Evolutionary conservation across 92 coral and sea anemone genomes (phyloP).

Genomic region (Virgularia gustaviana): DNA sequence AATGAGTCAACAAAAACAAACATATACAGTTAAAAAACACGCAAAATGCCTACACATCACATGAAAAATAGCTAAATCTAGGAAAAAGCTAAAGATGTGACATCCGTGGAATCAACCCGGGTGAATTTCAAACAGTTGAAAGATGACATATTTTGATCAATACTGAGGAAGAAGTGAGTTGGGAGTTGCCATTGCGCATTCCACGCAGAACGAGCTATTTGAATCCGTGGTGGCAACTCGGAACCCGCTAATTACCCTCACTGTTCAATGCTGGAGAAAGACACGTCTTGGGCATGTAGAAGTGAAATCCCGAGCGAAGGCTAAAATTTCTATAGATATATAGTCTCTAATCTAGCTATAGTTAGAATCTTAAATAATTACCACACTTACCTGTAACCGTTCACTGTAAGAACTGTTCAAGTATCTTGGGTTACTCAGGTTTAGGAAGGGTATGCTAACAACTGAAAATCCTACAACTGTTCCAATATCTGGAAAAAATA

Average conservation of each 20-base stretch:
- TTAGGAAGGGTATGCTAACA: constrained; percentile 92
- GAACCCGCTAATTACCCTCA: no score
- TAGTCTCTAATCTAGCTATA: background rate
- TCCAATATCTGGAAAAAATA: constrained; percentile 68
- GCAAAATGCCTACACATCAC: background rate
- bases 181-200: no score
- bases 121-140: no score
- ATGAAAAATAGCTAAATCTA: constrained; percentile 7
- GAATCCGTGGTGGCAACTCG: no score
- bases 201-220: no score
- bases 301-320: no score
- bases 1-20: background rate
- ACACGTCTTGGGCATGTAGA: no score
- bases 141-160: no score
- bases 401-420: constrained; percentile 66
- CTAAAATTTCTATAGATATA: background rate
- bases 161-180: no score
- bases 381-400: constrained; percentile 72
- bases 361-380: background rate
- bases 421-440: constrained; percentile 58
- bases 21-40: background rate
- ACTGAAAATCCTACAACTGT: constrained; percentile 84
- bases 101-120: no score
- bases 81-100: no score
- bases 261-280: no score